Evolutionary conservation across 1,140 invertebrate species (phyloP).

Genomic region (Atta cephalotes): DNA sequence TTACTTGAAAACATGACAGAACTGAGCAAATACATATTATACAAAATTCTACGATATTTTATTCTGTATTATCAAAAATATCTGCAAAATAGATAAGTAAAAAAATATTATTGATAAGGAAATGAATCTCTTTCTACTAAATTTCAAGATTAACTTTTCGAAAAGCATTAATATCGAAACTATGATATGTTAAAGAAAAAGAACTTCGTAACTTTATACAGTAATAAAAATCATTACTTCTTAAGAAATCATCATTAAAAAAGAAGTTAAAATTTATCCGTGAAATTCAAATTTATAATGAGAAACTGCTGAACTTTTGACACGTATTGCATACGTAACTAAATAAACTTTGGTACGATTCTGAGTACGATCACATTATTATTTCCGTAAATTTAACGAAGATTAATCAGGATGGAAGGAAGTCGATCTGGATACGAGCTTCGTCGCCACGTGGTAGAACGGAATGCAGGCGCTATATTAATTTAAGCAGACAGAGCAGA

Average conservation of each 20-base stretch:
- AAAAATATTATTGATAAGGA: not conserved
- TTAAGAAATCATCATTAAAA: not conserved
- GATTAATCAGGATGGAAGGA: constrained; percentile 17
- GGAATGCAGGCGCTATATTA: constrained; percentile 82
- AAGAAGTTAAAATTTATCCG: not conserved
- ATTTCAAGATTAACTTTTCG: not conserved
- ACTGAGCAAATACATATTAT: not conserved
- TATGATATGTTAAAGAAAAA: not conserved
- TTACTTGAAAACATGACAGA: not conserved
- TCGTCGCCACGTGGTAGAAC: constrained; percentile 56
- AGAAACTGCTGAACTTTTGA: not conserved
- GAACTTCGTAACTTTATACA: not conserved
- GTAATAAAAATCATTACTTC: not conserved
- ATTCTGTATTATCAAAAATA: not conserved
- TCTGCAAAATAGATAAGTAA: not conserved
- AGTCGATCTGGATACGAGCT: constrained; percentile 63
- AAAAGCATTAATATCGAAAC: not conserved
- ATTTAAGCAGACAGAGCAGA: constrained; percentile 81
- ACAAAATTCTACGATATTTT: constrained; percentile 15
- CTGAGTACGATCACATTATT: not conserved
- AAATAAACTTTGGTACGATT: not conserved
- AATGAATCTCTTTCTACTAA: not conserved
- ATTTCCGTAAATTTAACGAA: constrained; percentile 46
- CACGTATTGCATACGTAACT: not conserved
- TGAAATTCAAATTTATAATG: not conserved